Conservation (phyloP, 1,140 invertebrate species). For the Triops cancriformis region DNA sequence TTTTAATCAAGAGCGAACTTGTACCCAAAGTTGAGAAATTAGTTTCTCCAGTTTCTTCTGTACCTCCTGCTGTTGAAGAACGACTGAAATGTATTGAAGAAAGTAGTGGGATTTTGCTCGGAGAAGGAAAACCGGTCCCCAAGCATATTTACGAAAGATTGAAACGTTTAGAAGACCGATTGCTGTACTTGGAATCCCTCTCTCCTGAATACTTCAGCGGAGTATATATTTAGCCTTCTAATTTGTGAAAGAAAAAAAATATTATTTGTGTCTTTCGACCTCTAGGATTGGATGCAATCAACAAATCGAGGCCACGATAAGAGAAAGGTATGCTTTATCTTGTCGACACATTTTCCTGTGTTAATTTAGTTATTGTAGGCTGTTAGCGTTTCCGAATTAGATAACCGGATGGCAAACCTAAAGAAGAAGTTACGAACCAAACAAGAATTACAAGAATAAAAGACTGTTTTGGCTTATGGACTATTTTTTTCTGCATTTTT, state of each 20-base stretch:
- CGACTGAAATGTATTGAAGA: constrained; percentile 48
- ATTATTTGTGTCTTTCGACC: neutral
- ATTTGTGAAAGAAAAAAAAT: neutral
- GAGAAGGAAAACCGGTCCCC: constrained; percentile 40
- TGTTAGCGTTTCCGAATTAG: neutral
- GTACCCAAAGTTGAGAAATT: constrained; percentile 24
- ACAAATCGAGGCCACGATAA: neutral
- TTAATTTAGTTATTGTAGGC: neutral
- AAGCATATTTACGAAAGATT: constrained; percentile 52
- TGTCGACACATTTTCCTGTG: neutral
- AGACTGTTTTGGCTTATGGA: neutral
- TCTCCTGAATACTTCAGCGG: constrained; percentile 57
- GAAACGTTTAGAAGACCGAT: constrained; percentile 55
- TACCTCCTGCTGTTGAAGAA: constrained; percentile 46
- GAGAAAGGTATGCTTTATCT: neutral
- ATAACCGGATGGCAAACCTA: neutral
- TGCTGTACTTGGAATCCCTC: constrained; percentile 55
- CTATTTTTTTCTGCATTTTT: neutral
- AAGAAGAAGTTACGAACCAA: neutral
- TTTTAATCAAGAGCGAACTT: constrained; percentile 33
- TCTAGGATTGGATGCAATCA: neutral
- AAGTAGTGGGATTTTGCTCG: constrained; percentile 43
- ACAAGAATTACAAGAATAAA: neutral
- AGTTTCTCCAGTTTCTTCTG: constrained; percentile 36
- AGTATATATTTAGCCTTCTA: neutral